Conservation (phyloP, 2,888 invertebrate species). For the Aphodius granarius region DNA sequence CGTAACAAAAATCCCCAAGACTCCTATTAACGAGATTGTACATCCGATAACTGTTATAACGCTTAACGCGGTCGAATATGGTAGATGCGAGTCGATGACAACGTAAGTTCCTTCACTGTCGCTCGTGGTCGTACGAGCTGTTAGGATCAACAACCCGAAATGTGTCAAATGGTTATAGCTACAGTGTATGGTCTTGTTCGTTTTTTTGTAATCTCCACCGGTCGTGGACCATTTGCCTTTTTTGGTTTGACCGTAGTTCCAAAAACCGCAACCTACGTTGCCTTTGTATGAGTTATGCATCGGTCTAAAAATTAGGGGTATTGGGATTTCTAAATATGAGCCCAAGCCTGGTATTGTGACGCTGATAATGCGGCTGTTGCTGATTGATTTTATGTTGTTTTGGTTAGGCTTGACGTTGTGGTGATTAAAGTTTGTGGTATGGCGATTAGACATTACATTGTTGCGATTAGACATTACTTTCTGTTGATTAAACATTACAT, state of each 20-base stretch:
- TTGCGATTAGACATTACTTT: too few species aligned
- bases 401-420: too few species aligned
- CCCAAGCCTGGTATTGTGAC: conserved; percentile 62
- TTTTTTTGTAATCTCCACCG: conserved; percentile 56
- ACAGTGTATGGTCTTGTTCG: conserved; percentile 53
- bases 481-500: too few species aligned
- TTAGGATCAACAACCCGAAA: conserved; percentile 58
- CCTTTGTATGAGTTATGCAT: neutral
- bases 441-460: too few species aligned
- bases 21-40: conserved; percentile 57
- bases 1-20: conserved; percentile 58
- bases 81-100: conserved; percentile 36
- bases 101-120: conserved; percentile 31
- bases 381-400: conserved; percentile 33
- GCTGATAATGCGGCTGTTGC: conserved; percentile 61
- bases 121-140: conserved; percentile 29
- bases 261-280: conserved; percentile 57
- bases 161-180: conserved; percentile 62
- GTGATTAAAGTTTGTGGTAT: too few species aligned
- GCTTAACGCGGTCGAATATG: conserved; percentile 53
- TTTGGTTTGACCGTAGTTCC: conserved; percentile 55
- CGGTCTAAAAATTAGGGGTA: conserved; percentile 58
- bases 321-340: conserved; percentile 57
- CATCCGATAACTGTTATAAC: conserved; percentile 59
- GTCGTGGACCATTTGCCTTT: conserved; percentile 60